Evolutionary conservation across 2,113 vertebrate genomes (phyloP).

Genomic region (Bos indicus): DNA sequence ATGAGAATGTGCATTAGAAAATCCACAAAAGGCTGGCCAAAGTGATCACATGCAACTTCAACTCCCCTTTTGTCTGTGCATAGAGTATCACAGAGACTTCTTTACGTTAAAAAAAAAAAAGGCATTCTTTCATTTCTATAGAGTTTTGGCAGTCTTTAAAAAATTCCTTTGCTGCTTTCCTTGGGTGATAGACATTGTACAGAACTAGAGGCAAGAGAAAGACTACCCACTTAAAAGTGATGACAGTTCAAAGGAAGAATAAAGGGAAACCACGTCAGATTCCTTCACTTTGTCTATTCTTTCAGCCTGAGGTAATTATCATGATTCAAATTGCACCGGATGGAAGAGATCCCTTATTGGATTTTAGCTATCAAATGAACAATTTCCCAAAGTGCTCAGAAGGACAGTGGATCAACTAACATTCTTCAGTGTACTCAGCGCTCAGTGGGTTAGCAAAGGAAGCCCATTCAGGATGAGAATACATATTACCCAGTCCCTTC

Average conservation of each 20-base stretch:
- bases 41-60: neutral
- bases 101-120: neutral
- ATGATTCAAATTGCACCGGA: constrained; percentile 7
- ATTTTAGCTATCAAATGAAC: constrained; percentile 42
- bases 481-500: neutral
- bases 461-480: neutral
- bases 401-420: neutral
- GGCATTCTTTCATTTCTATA: neutral
- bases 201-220: neutral
- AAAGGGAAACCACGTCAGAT: neutral
- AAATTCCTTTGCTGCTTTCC: neutral
- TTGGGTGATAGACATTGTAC: neutral
- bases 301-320: neutral
- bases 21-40: neutral
- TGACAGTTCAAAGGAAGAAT: neutral
- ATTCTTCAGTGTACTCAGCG: neutral
- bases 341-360: constrained; percentile 11
- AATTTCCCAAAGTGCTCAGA: constrained; percentile 30
- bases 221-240: neutral
- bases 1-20: neutral
- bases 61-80: neutral
- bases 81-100: neutral
- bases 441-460: neutral
- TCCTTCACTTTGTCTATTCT: constrained; percentile 34
- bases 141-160: neutral